Conservation (phyloP, 2,888 invertebrate genomes). For the Trissoscelio sp. region DNA sequence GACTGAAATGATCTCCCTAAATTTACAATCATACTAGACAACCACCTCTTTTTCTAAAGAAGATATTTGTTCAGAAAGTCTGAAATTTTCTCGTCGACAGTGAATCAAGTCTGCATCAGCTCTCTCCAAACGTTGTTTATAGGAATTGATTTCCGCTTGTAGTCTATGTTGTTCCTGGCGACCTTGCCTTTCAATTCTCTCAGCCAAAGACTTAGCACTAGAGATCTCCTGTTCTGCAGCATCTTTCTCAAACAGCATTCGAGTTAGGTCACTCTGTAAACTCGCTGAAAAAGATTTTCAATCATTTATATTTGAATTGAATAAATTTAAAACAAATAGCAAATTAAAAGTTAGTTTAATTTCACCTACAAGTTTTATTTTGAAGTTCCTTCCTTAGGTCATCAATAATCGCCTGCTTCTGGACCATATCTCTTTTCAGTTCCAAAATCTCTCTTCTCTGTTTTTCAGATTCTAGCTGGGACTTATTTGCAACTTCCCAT, state of each 20-base stretch:
- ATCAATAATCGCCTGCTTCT: slow-evolving; percentile 90
- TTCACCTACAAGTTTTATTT: slow-evolving; percentile 87
- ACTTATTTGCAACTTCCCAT: slow-evolving; percentile 91
- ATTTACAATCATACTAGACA: too few species aligned
- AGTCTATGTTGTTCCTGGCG: slow-evolving; percentile 90
- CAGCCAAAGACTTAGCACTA: slow-evolving; percentile 85
- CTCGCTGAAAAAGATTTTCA: slow-evolving; percentile 87
- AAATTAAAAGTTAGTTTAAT: not conserved
- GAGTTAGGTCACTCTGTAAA: slow-evolving; percentile 90
- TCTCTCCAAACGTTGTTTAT: slow-evolving; percentile 89
- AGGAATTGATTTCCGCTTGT: slow-evolving; percentile 88
- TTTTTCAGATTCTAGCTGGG: slow-evolving; percentile 89
- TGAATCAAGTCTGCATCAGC: slow-evolving; percentile 92
- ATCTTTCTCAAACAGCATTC: slow-evolving; percentile 90
- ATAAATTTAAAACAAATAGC: not conserved
- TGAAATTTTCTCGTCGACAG: slow-evolving; percentile 91
- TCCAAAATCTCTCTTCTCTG: slow-evolving; percentile 91
- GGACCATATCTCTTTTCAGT: slow-evolving; percentile 89
- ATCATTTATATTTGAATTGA: too few species aligned
- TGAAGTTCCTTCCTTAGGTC: slow-evolving; percentile 92
- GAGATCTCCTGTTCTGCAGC: slow-evolving; percentile 92
- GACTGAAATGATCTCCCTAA: too few species aligned
- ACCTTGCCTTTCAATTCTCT: slow-evolving; percentile 89
- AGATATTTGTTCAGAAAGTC: slow-evolving; percentile 91
- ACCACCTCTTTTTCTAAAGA: slow-evolving; percentile 92